Evolutionary conservation across 1,140 invertebrate species (phyloP), one percentile per base, ranked within the genome.

Genomic region (Thereuonema tuberculata): DNA sequence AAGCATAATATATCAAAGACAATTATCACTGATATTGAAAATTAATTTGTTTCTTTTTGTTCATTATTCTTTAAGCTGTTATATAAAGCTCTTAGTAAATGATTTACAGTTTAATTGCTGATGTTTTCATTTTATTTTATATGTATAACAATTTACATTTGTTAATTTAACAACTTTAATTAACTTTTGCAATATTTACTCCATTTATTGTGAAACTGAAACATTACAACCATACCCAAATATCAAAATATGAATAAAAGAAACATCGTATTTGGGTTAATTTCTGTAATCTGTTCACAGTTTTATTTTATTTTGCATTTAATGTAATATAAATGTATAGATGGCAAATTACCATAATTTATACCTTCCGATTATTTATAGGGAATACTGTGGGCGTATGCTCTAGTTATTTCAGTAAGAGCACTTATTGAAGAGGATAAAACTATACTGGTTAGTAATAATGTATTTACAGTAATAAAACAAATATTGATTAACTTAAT

Each of bases 301-400:
- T 24, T 63, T 46, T 23, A 23, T 26, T 48, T 17, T 58, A 24
- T 25, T 23, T 53, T 15, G 14, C 21, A 49, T 24, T 47, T 58
- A 43, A 17, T 47, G 47, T 20, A 17, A 63, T 57, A 23, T 23
- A 21, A 23, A 21, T 20, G 20, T 17, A 27, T 0, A 25, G 29
- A 50, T 23, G 28, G 29, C 24, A 26, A 58, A 25, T 20, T 48
- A 9, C 2, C 21, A 29, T 14, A 3, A n/a, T n/a, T n/a, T n/a
- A n/a, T n/a, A n/a, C n/a, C n/a, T n/a, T n/a, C n/a, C n/a, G n/a
- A n/a, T n/a, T n/a, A n/a, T 17, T 57, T 65, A 56, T 43, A 88
- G 86, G 86, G 87, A 60, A 73, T 89, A 15, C 70, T 85, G 0
- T 86, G 85, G 86, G 84, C 85, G 2, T 76, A 84, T 63, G 80